Evolutionary conservation across 2,113 vertebrate species (phyloP), one percentile per base, ranked within the genome.

Genomic region (Gadus chalcogrammus): DNA sequence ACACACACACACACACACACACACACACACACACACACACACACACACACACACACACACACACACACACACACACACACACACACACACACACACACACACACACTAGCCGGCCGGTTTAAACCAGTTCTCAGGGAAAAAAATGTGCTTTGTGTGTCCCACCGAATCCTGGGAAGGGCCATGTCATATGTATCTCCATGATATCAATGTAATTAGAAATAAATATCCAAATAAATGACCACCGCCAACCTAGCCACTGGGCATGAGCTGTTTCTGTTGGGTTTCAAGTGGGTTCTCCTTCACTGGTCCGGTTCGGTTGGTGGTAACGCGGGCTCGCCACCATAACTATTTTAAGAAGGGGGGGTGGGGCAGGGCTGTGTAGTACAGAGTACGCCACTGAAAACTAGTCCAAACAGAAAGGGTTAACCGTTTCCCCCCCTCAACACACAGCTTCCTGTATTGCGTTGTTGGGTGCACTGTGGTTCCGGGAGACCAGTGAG

Each of bases 111-210:
- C 88, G 79, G 93, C 95, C 91, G 91, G 95, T 95, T 95, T 91
- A 94, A 93, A 93, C 95, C 88, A 91, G 95, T 96, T 97, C 93
- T 93, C 91, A 89, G 93, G 42, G 12, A 48, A 9, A 89, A 93
- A 95, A 95, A 94, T 93, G 92, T 94, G 94, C 95, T 91, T 98
- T 96, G 95, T 97, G 91, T 95, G 90, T 92, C 94, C 86, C 85
- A 91, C 84, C 92, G 95, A 93, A 96, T 96, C 92, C 94, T 96
- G 95, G 95, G 94, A 96, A 97, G 94, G 94, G 94, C 96, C 95
- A 96, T 95, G 95, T 95, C 94, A 95, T 96, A 93, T 95, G 93
- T 92, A 93, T 91, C 82, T 93, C 88, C 90, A 87, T 94, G 94
- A 97, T 96, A 94, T 97, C 94, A 96, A 64, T 78, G 93, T 89